These are phyloP conservation scores for Sebastes matsubarae DNA, from an alignment of 2,797 vertebrate genomes.

Conservation along the genomic window DNA sequence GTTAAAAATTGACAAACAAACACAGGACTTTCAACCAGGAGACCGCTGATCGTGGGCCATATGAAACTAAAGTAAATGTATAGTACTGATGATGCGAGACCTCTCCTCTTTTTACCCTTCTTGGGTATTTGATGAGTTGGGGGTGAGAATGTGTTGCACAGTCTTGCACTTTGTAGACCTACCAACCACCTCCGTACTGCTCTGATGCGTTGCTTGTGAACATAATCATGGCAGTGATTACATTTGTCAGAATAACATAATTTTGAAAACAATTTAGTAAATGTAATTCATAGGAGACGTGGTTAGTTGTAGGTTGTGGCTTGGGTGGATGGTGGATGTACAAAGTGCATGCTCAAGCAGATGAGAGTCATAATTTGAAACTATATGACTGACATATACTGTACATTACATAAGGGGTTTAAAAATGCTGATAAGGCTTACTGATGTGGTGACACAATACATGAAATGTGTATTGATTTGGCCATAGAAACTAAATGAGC, in stretches of 20 bases:
- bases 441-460: not conserved
- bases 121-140: no score
- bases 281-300: not conserved
- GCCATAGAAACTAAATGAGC: not conserved
- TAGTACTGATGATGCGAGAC: no score
- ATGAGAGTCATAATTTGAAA: not conserved
- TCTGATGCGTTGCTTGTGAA: not conserved
- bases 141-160: no score
- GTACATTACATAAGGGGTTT: not conserved
- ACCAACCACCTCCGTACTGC: not conserved
- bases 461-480: slow-evolving; percentile 2
- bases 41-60: no score
- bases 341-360: not conserved
- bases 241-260: not conserved
- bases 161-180: not conserved
- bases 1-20: no score
- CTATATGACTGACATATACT: not conserved
- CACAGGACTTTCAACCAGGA: no score
- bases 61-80: no score
- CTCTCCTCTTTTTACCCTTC: no score
- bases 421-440: not conserved
- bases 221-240: not conserved
- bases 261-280: not conserved
- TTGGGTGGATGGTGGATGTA: not conserved
- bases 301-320: not conserved